Percentiles rank a stretch among this genome's conserved stretches.
These are phyloP conservation scores for Siphamia tubifer DNA, from an alignment of 2,113 vertebrate genomes.

Conservation along the genomic window DNA sequence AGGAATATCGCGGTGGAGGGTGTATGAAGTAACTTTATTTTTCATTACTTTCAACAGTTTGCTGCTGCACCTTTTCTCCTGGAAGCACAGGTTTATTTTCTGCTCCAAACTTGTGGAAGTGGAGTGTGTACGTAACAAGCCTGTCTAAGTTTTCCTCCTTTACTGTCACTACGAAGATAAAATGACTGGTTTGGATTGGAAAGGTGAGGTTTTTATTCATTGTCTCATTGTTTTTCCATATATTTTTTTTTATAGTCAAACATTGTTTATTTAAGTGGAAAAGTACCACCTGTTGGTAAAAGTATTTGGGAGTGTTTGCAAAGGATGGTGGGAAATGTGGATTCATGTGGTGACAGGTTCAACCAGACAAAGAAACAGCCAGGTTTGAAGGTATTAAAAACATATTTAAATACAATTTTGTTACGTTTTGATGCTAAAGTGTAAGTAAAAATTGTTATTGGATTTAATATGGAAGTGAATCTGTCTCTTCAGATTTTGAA, in stretches of 20 bases:
- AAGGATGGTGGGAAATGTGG: not conserved
- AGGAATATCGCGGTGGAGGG: not conserved
- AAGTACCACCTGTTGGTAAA: not conserved
- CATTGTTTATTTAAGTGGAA: no score
- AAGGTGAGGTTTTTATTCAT: conserved; percentile 38
- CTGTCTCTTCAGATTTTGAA: not conserved
- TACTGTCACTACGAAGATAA: not conserved
- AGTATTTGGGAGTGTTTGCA: not conserved
- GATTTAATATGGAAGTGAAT: no score
- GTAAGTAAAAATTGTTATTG: not conserved
- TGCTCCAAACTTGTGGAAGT: not conserved
- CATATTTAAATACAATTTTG: no score
- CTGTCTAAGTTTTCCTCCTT: not conserved
- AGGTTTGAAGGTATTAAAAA: no score
- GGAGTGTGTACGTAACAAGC: not conserved
- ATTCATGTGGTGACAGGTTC: not conserved
- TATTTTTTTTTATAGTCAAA: no score
- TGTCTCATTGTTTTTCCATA: no score
- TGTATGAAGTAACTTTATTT: not conserved
- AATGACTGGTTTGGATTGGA: conserved; percentile 4
- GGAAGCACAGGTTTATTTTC: conserved; percentile 6
- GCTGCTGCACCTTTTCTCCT: not conserved
- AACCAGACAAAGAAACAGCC: not conserved
- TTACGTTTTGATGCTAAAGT: not conserved
- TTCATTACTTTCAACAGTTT: not conserved